Evolutionary conservation across 2,888 invertebrate species (phyloP), one percentile per base, ranked within the genome.

Genomic region (Acronicta psi): DNA sequence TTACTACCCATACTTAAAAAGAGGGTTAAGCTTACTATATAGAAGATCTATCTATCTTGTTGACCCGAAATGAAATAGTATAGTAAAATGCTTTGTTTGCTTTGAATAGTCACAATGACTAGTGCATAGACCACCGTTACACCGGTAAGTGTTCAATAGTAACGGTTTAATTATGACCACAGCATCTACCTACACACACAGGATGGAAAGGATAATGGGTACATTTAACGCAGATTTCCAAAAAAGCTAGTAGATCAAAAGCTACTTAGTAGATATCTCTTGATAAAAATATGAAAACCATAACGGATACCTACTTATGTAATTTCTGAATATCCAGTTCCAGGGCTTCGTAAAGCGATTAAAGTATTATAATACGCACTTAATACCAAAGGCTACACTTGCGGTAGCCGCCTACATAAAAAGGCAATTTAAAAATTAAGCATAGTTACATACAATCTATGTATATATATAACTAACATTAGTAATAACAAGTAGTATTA

Each of bases 281-380:
- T 9, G 1, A 2, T 29, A 10, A 3, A 11, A 29, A 3, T 11
- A 11, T 29, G 11, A 29, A 14, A 41, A 2, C 18, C 10, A 31
- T 31, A 6, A 34, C 4, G 5, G 9, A n/a, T 29, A 49, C n/a
- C 25, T 40, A 23, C 17, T 40, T 40, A 23, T 1, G 10, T 4
- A 43, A 40, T 40, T 13, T 10, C 25, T 29, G 16, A 47, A 49
- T 40, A 14, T n/a, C 9, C 13, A 25, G 29, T 42, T 60, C 25
- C 38, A 61, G 20, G 66, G 66, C 49, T 66, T 66, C 66, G 13
- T 68, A 69, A 64, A 36, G 9, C 41, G 52, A 62, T 66, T 45
- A 49, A 2, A n/a, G 38, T 51, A 57, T 66, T 69, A 62, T 56
- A 44, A 40, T 52, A 44, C 52, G 14, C 40, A 40, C 34, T 34